Conservation (phyloP, 2,797 vertebrate species). For the Iguana delicatissima region DNA sequence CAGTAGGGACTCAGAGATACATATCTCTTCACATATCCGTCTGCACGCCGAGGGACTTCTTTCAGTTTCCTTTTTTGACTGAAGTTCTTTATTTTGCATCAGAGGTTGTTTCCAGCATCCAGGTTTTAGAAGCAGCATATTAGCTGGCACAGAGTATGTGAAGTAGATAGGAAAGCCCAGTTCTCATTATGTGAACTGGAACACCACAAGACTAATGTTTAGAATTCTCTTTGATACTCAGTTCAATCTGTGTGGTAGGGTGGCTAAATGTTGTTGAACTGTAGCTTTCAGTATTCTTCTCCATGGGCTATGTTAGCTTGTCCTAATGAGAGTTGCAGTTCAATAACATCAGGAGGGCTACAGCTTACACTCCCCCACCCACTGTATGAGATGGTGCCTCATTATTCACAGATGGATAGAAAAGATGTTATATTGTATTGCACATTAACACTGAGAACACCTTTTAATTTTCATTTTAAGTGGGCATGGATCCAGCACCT, state of each 20-base stretch:
- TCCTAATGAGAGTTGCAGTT: no score
- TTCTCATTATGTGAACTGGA: not conserved
- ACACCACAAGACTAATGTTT: not conserved
- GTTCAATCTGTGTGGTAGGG: not conserved
- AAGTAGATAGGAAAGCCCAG: not conserved
- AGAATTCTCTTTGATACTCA: not conserved
- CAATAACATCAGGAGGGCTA: no score
- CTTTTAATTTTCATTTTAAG: constrained; percentile 76
- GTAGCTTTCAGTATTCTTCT: no score
- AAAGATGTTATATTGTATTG: not conserved
- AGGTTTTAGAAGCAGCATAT: not conserved
- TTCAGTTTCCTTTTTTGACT: not conserved
- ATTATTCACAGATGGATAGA: constrained; percentile 17
- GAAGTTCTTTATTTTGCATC: not conserved
- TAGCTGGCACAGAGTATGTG: not conserved
- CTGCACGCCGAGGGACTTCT: not conserved
- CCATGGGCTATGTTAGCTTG: no score
- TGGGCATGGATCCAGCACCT: constrained; percentile 93
- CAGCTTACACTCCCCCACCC: no score
- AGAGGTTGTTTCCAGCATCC: not conserved
- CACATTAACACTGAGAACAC: constrained; percentile 23
- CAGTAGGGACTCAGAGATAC: not conserved
- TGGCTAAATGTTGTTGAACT: no score
- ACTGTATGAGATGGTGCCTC: not conserved
- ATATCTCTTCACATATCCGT: not conserved